Conservation (phyloP, 2,797 vertebrate genomes). For the Acropternis orthonyx region DNA sequence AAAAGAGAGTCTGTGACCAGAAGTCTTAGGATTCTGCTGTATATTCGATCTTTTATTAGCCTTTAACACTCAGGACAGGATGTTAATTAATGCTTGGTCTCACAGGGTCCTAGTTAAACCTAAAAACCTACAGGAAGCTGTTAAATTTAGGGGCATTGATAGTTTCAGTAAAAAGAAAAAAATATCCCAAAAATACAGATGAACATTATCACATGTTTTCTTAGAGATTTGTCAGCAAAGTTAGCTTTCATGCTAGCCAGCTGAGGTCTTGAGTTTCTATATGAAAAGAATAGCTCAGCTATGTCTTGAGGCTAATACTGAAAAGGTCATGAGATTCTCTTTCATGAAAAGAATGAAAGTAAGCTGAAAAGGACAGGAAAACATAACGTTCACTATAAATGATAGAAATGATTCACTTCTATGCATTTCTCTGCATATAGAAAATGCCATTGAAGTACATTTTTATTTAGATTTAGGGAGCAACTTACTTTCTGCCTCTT, state of each 20-base stretch:
- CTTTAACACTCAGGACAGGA: conserved; percentile 32
- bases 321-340: conserved; percentile 68
- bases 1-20: conserved; percentile 5
- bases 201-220: conserved; percentile 60
- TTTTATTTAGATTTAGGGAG: conserved; percentile 55
- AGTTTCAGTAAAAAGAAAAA: conserved; percentile 33
- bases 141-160: conserved; percentile 45
- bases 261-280: conserved; percentile 61
- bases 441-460: conserved; percentile 61
- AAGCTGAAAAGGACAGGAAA: conserved; percentile 55
- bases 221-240: conserved; percentile 54
- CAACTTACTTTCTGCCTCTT: conserved; percentile 48
- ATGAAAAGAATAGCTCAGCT: conserved; percentile 67
- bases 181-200: conserved; percentile 3
- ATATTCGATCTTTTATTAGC: conserved; percentile 41
- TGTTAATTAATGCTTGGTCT: conserved; percentile 56
- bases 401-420: conserved; percentile 48
- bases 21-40: conserved; percentile 13
- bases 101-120: not conserved
- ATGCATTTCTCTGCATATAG: conserved; percentile 44
- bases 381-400: conserved; percentile 32
- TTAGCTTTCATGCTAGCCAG: conserved; percentile 65
- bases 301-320: conserved; percentile 66
- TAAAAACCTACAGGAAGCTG: conserved; percentile 14
- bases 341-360: conserved; percentile 64